phyloP scores from a whole-genome alignment of 2,113 vertebrate genomes.

The Conger conger region DNA sequence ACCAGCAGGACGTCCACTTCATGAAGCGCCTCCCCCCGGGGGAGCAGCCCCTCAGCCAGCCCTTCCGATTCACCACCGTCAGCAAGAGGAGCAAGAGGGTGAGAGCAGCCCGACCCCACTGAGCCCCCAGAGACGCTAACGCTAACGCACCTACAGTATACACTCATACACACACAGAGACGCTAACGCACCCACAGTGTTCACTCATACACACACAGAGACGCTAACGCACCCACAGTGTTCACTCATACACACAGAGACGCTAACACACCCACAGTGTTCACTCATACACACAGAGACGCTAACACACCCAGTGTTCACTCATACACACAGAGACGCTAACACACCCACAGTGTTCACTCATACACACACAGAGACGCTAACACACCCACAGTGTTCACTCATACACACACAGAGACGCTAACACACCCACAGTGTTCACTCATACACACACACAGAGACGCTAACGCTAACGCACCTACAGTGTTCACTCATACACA shows the following conservation, averaged over 20 bases:
- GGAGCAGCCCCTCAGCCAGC: conserved; percentile 73
- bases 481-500: background rate
- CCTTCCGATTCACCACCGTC: conserved; percentile 84
- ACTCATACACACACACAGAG: background rate
- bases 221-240: no score
- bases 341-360: no score
- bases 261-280: no score
- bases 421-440: no score
- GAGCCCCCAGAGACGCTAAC: background rate
- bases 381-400: no score
- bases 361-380: no score
- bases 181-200: no score
- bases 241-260: no score
- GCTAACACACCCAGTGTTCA: background rate
- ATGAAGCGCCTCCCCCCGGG: conserved; percentile 86
- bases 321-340: background rate
- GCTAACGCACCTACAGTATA: background rate
- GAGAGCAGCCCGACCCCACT: conserved; percentile 69
- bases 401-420: no score
- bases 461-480: background rate
- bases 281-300: background rate
- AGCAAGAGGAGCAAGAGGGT: conserved; percentile 81
- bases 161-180: background rate
- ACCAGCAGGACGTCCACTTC: conserved; percentile 86
- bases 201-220: no score